Conservation (phyloP, 1,140 invertebrate species). For the Carposina sasakii region DNA sequence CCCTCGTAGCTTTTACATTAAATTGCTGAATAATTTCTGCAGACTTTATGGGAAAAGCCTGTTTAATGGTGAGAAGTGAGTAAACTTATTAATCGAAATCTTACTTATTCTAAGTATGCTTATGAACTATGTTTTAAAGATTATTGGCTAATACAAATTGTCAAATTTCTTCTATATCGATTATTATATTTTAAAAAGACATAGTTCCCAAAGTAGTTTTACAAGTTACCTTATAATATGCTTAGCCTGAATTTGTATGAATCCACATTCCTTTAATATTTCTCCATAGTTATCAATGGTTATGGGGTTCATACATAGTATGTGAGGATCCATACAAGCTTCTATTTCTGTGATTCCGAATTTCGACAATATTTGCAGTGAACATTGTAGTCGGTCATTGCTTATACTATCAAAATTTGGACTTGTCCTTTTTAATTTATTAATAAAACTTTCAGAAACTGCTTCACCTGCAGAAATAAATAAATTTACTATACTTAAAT, state of each 20-base stretch:
- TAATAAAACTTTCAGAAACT: constrained; percentile 20
- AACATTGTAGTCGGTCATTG: constrained; percentile 38
- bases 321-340: constrained; percentile 66
- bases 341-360: constrained; percentile 56
- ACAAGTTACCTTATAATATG: constrained; percentile 68
- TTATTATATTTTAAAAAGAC: too few relatives aligned
- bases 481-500: constrained; percentile 2
- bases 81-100: too few relatives aligned
- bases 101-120: too few relatives aligned
- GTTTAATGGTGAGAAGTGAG: too few relatives aligned
- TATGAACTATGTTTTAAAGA: too few relatives aligned
- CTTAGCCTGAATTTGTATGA: constrained; percentile 58
- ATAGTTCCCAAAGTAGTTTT: too few relatives aligned
- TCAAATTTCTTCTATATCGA: too few relatives aligned
- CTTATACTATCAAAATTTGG: constrained; percentile 38
- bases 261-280: constrained; percentile 72
- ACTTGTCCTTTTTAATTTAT: constrained; percentile 38
- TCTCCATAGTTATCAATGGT: constrained; percentile 72
- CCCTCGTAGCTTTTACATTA: too few relatives aligned
- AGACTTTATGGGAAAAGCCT: too few relatives aligned
- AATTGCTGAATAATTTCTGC: too few relatives aligned
- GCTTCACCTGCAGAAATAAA: constrained; percentile 31
- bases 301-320: constrained; percentile 70
- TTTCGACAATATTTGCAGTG: constrained; percentile 44
- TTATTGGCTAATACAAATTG: too few relatives aligned